A percentile compares a stretch with the other conserved stretches of the same genome.
Evolutionary conservation across 2,797 vertebrate species (phyloP).

Genomic region (Gallirallus australis): DNA sequence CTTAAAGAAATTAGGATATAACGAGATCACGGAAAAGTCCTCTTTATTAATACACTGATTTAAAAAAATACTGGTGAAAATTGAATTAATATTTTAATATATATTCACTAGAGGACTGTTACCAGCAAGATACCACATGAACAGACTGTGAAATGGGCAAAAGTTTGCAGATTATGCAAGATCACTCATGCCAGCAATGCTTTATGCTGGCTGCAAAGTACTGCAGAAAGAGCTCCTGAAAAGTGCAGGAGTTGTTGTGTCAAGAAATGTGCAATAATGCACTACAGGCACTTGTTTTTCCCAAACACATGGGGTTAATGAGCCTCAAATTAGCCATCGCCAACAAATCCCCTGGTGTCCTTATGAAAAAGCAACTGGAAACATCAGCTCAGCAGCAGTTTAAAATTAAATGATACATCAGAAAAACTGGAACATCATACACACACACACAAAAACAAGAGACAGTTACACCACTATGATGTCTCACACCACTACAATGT

Average conservation of each 20-base stretch:
- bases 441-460: not conserved
- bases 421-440: not conserved
- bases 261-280: not conserved
- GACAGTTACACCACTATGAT: not conserved
- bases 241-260: not conserved
- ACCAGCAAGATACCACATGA: not conserved
- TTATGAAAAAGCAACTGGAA: not conserved
- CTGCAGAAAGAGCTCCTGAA: not conserved
- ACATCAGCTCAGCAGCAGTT: not conserved
- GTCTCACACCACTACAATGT: not conserved
- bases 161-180: slow-evolving; percentile 47
- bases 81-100: not conserved
- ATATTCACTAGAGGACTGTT: not conserved
- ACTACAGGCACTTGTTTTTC: not conserved
- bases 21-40: not conserved
- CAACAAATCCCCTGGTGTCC: not conserved
- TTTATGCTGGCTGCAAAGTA: slow-evolving; percentile 12
- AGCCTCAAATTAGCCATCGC: not conserved
- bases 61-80: not conserved
- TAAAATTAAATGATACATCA: not conserved
- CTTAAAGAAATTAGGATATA: not conserved
- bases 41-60: not conserved
- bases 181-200: not conserved
- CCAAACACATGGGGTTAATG: not conserved
- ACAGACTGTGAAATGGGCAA: not conserved